phyloP scores from a whole-genome alignment of 2,113 vertebrate species.

The Colossoma macropomum region DNA sequence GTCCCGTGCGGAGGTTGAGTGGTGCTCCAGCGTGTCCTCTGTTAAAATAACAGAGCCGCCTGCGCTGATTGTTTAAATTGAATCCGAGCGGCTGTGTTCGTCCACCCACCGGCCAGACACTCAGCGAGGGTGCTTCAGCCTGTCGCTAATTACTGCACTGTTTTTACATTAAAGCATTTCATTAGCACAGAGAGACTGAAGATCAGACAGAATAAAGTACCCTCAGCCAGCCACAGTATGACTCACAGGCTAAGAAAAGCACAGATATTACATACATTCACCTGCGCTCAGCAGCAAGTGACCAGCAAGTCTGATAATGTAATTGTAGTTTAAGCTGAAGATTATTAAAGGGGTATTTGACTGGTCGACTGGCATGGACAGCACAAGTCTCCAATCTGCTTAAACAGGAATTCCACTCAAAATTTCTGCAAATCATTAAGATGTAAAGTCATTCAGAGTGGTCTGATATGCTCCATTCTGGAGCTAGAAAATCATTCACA shows the following conservation, averaged over 20 bases:
- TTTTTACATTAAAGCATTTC: conserved; percentile 50
- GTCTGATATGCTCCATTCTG: no score
- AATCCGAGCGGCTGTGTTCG: conserved; percentile 73
- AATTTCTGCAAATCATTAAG: no score
- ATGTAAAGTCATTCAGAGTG: no score
- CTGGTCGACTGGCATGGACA: no score
- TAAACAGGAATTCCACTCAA: no score
- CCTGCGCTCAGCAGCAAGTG: not conserved
- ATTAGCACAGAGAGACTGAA: conserved; percentile 39
- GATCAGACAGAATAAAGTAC: conserved; percentile 35
- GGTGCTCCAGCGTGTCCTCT: conserved; percentile 70
- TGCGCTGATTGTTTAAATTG: conserved; percentile 63
- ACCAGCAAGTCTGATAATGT: not conserved
- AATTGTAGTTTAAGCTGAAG: not conserved
- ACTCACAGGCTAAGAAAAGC: conserved; percentile 24
- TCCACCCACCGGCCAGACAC: conserved; percentile 63
- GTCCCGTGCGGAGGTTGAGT: conserved; percentile 72
- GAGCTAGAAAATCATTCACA: no score
- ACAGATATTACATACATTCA: not conserved
- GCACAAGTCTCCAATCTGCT: no score
- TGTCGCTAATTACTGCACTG: conserved; percentile 56
- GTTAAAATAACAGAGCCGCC: conserved; percentile 77
- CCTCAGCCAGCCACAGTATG: not conserved
- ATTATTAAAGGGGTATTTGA: not conserved
- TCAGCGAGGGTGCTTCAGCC: conserved; percentile 59